phyloP scores from a whole-genome alignment of 2,797 vertebrate genomes.

The Onychomys arenicola region DNA sequence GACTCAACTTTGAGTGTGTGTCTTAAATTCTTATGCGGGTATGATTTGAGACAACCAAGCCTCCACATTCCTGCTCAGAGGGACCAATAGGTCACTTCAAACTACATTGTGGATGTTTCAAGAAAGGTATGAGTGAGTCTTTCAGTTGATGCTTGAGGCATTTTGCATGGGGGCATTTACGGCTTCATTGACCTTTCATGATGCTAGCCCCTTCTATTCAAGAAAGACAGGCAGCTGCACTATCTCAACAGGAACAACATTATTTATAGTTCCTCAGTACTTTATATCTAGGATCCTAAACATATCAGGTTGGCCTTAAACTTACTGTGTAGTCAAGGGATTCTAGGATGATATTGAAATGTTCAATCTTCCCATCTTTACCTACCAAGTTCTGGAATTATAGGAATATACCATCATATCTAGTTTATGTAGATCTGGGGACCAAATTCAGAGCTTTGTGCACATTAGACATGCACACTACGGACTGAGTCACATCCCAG shows the following conservation, averaged over 20 bases:
- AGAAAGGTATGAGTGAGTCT: neutral
- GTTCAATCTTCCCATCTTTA: neutral
- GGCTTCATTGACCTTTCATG: neutral
- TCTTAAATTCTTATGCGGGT: neutral
- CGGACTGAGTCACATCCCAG: neutral
- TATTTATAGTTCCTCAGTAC: neutral
- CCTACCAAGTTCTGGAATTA: neutral
- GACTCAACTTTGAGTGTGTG: neutral
- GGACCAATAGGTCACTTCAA: neutral
- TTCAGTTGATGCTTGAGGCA: neutral
- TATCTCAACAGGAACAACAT: neutral
- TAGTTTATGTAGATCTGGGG: neutral
- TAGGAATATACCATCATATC: neutral
- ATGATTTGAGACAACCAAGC: neutral
- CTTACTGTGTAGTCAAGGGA: neutral
- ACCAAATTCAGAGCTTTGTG: neutral
- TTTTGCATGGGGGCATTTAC: neutral
- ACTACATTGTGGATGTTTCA: neutral
- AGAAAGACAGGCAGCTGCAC: too few relatives aligned
- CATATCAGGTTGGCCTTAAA: neutral
- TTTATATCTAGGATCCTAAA: neutral
- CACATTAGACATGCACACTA: neutral
- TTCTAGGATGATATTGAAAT: neutral
- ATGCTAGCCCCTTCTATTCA: neutral
- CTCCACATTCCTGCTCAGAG: neutral